These are phyloP conservation scores for Myotis brandtii DNA, from an alignment of 2,113 vertebrate genomes.

Conservation along the genomic window DNA sequence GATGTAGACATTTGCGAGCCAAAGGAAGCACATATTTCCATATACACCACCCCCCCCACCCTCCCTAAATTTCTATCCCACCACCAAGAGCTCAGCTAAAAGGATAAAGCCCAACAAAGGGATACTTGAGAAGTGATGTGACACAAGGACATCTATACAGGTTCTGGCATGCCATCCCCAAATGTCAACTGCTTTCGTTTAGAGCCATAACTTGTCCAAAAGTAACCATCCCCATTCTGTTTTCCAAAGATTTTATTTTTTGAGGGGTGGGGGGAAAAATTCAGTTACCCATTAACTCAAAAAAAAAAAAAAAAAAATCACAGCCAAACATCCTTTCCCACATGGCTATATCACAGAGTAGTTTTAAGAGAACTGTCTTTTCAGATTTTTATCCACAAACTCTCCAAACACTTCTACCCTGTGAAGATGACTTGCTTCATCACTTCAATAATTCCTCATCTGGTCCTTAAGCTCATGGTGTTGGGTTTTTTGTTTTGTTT, in stretches of 20 bases:
- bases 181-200: constrained; percentile 43
- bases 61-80: constrained; percentile 57
- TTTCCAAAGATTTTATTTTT: constrained; percentile 60
- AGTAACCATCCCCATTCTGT: constrained; percentile 45
- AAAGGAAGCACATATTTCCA: constrained; percentile 70
- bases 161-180: constrained; percentile 26
- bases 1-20: constrained; percentile 70
- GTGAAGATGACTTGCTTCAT: constrained; percentile 58
- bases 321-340: constrained; percentile 34
- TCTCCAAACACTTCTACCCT: constrained; percentile 19
- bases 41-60: constrained; percentile 2
- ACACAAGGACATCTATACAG: constrained; percentile 57
- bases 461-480: constrained; percentile 63
- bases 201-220: constrained; percentile 35
- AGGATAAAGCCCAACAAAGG: constrained; percentile 62
- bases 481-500: constrained; percentile 30
- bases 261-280: constrained; percentile 37
- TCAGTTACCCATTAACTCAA: constrained; percentile 62
- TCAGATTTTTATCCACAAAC: not conserved
- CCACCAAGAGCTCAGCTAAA: constrained; percentile 65
- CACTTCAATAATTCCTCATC: constrained; percentile 64
- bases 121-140: constrained; percentile 64
- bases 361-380: constrained; percentile 43
- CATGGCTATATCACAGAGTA: not conserved
- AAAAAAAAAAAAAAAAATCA: not conserved